Base-by-base conservation (phyloP, 2,113 vertebrate species). In the Gobiocypris rarus region DNA sequence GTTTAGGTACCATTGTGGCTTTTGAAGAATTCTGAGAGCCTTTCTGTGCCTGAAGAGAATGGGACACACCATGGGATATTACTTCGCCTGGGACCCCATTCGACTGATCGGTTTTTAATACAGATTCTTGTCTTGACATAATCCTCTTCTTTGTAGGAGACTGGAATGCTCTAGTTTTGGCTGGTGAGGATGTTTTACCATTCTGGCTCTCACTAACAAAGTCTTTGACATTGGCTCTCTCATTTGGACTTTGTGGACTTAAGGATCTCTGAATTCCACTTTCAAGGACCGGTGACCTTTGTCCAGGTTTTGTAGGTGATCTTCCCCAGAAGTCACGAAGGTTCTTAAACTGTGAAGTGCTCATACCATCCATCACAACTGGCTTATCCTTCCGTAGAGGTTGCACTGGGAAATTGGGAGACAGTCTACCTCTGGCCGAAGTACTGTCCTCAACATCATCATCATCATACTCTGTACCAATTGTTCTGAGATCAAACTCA, bases 251-350 rank as follows among this genome's bases (percentile, higher is more conserved):
- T 41, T 77, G 67, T 34, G 81, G 67, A 67, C 85, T 88, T 93
- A 89, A 11, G n/a, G 81, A 85, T 59, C 89, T 86, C 86, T 59
- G 77, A 83, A 59, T 80, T 89, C 89, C 90, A 86, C 90, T 75
- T 85, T 90, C 85, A 84, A 61, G 34, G 13, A 58, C 89, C 84
- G 59, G 86, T 86, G 84, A 83, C 86, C 86, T 90, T 91, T 43
- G 82, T 43, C 41, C 88, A 61, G 38, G 88, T 19, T 91, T 82
- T 54, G 93, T 92, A 19, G 87, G 63, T 75, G 94, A 92, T 14
- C 88, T 93, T 75, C 92, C 92, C 97, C 98, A 99, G 90, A 99
- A 98, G 2, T 95, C 95, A 61, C 91, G 95, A 84, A 99, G 83
- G 87, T 84, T 96, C 90, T 95, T 94, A 87, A 98, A 99, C 31